These are phyloP conservation scores for Scolopax bukidnonensis DNA, from an alignment of 2,797 vertebrate genomes.

Conservation along the genomic window DNA sequence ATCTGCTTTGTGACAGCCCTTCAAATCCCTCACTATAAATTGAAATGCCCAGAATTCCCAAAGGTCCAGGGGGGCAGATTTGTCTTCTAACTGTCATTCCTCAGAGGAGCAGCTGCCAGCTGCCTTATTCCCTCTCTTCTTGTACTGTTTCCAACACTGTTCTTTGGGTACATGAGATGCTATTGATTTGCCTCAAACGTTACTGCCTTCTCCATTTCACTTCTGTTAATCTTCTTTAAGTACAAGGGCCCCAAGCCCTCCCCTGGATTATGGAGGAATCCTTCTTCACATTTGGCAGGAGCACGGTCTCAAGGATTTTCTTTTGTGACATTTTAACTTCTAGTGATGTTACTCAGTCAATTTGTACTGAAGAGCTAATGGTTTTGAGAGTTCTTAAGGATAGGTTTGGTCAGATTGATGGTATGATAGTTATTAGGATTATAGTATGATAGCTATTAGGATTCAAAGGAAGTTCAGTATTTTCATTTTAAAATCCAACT, in stretches of 20 bases:
- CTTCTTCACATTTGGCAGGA: background rate
- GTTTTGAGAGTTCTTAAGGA: background rate
- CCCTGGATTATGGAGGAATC: background rate
- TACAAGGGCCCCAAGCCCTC: background rate
- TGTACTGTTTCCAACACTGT: background rate
- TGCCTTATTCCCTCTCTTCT: background rate
- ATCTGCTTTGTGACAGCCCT: background rate
- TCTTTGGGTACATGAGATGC: background rate
- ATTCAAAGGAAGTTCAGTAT: background rate
- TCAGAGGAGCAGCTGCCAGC: background rate
- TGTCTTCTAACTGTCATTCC: background rate
- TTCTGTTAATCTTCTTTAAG: background rate
- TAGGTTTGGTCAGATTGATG: background rate
- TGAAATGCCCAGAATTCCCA: background rate
- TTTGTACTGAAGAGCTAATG: background rate
- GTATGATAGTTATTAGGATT: background rate
- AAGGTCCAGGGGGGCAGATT: background rate
- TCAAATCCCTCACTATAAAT: background rate
- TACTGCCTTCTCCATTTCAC: background rate
- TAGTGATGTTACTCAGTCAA: background rate
- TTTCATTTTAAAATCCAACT: background rate
- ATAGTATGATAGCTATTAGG: background rate
- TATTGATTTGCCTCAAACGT: background rate
- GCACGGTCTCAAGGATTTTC: background rate
- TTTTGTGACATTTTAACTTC: background rate